Conservation (phyloP, 2,888 invertebrate species). For the Deilephila elpenor region DNA sequence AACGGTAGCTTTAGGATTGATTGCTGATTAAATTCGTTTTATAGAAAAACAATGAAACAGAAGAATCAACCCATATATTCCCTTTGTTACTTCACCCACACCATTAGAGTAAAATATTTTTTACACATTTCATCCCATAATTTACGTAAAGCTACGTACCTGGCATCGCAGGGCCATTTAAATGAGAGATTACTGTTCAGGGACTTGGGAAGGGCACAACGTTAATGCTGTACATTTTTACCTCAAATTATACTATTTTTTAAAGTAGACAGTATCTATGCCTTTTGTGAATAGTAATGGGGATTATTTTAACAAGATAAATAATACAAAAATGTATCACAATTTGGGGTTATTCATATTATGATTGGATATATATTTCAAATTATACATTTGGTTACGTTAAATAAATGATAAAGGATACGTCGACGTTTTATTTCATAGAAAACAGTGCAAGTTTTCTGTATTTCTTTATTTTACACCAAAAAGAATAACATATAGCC, state of each 20-base stretch:
- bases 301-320: not conserved
- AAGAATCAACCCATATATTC: not conserved
- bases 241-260: not conserved
- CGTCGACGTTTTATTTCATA: too few relatives aligned
- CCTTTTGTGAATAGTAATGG: not conserved
- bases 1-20: too few relatives aligned
- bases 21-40: too few relatives aligned
- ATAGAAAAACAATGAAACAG: not conserved
- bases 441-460: too few relatives aligned
- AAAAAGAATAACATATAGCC: too few relatives aligned
- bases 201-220: not conserved
- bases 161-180: slow-evolving; percentile 20
- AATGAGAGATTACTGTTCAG: slow-evolving; percentile 17
- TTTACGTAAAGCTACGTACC: slow-evolving; percentile 14
- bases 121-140: slow-evolving; percentile 2
- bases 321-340: not conserved
- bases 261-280: not conserved
- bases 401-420: too few relatives aligned
- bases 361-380: too few relatives aligned
- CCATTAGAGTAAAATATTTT: not conserved
- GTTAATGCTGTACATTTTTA: slow-evolving; percentile 17
- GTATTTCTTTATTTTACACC: too few relatives aligned
- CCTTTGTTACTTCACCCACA: not conserved
- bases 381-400: too few relatives aligned
- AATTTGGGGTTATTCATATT: not conserved